Base-by-base conservation (phyloP, 2,113 vertebrate species). In the Proteles cristata region DNA sequence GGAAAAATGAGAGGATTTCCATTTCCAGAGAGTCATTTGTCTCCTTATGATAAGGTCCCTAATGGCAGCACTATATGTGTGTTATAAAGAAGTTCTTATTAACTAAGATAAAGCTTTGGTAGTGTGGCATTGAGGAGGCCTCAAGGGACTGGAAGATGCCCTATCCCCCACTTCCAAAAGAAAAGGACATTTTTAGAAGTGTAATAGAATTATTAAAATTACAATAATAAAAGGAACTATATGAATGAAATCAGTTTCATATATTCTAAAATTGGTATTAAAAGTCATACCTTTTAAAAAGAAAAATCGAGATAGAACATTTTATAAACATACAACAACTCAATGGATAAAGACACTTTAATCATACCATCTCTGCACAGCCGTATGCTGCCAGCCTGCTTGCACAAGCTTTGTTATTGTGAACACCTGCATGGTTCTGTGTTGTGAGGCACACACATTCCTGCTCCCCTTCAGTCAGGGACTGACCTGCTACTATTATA, bases 221-320 rank as follows among this genome's bases (percentile, higher is more conserved):
- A 61, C 2, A 58, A 58, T 63, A 48, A 68, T 87, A 35, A 89
- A 77, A 77, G 82, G 7, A 77, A 55, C 50, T 58, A 4, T 10
- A 50, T 43, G 33, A 66, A 61, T 87, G 43, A 94, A 89, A 76
- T 58, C 45, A 79, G 12, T 73, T 85, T 33, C 17, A 10, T 58
- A 7, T 65, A 33, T 68, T 69, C 55, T 73, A 1, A 84, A 89
- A 26, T 43, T 85, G 71, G 21, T 86, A 53, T 90, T 90, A 33
- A 77, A 76, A 58, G 31, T 66, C 33, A 71, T 0, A 48, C 4
- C 1, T 43, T 61, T 76, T 93, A 0, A 25, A 88, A 66, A 50
- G 80, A 89, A 33, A 89, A 69, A 55, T 28, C 58, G 21, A 93
- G 14, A 84, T 48, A 58, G 73, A 84, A 96, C 92, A 71, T 79